A percentile compares a stretch with the other conserved stretches of the same genome.
phyloP scores from a whole-genome alignment of 2,888 invertebrate species.

The Zele albiditarsus region DNA sequence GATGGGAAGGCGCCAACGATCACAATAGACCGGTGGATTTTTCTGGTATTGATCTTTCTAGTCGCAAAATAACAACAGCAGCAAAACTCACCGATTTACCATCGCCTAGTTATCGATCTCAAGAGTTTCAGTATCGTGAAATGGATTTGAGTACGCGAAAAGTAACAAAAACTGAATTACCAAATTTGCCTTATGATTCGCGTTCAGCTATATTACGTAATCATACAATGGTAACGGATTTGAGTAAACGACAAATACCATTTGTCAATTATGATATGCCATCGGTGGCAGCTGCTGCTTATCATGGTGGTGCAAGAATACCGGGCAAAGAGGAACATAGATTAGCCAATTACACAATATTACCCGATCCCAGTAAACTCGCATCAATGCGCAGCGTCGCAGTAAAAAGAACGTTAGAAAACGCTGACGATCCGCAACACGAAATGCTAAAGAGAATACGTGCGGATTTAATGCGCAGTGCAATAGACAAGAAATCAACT shows the following conservation, averaged over 20 bases:
- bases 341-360: slow-evolving; percentile 66
- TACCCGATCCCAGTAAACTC: slow-evolving; percentile 68
- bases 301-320: slow-evolving; percentile 59
- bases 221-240: slow-evolving; percentile 67
- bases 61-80: slow-evolving; percentile 62
- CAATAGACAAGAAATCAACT: slow-evolving; percentile 54
- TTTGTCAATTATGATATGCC: slow-evolving; percentile 64
- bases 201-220: slow-evolving; percentile 65
- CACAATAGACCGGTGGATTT: slow-evolving; percentile 64
- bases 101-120: slow-evolving; percentile 50
- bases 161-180: slow-evolving; percentile 57
- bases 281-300: slow-evolving; percentile 49
- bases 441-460: slow-evolving; percentile 66
- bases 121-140: slow-evolving; percentile 67
- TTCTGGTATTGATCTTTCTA: slow-evolving; percentile 69
- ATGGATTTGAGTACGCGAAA: slow-evolving; percentile 70
- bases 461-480: slow-evolving; percentile 60
- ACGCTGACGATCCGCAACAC: slow-evolving; percentile 55
- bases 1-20: slow-evolving; percentile 63
- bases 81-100: slow-evolving; percentile 51
- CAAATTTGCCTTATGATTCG: slow-evolving; percentile 62
- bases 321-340: slow-evolving; percentile 65
- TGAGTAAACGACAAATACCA: slow-evolving; percentile 67
- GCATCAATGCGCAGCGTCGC: slow-evolving; percentile 60
- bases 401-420: slow-evolving; percentile 63